These are phyloP conservation scores for Lepidotrigona ventralis DNA, from an alignment of 1,140 invertebrate genomes.

Conservation along the genomic window DNA sequence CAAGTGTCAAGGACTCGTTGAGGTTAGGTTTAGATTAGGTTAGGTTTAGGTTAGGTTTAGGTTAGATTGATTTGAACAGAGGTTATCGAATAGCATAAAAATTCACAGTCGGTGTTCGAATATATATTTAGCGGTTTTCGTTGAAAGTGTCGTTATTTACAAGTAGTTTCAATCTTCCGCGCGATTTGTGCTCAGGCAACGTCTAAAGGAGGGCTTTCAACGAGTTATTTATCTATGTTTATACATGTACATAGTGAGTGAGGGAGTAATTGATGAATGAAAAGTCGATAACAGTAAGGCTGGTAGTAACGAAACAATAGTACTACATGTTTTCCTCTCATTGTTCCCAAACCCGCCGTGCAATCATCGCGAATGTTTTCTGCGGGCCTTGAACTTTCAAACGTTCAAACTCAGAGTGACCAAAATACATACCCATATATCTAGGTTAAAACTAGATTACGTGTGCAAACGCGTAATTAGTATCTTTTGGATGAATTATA, in stretches of 20 bases:
- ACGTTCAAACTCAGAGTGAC: neutral
- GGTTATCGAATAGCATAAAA: too few species aligned
- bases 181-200: neutral
- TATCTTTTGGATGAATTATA: too few species aligned
- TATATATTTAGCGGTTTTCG: too few species aligned
- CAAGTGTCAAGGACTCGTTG: too few species aligned
- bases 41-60: too few species aligned
- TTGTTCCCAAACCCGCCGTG: neutral
- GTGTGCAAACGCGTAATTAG: too few species aligned
- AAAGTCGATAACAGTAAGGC: neutral
- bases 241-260: too few species aligned
- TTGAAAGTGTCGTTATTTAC: too few species aligned
- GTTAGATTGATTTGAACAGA: too few species aligned
- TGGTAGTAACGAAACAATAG: slow-evolving; percentile 7
- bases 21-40: too few species aligned
- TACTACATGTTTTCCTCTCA: slow-evolving; percentile 16
- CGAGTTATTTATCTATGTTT: neutral
- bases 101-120: too few species aligned
- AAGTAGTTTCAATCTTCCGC: too few species aligned
- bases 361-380: neutral
- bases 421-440: neutral
- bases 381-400: slow-evolving; percentile 10
- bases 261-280: slow-evolving; percentile 7
- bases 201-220: neutral
- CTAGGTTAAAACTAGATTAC: neutral